Percentiles rank a stretch among this genome's conserved stretches.
Evolutionary conservation across 2,113 vertebrate species (phyloP).

Genomic region (Isurus oxyrinchus): DNA sequence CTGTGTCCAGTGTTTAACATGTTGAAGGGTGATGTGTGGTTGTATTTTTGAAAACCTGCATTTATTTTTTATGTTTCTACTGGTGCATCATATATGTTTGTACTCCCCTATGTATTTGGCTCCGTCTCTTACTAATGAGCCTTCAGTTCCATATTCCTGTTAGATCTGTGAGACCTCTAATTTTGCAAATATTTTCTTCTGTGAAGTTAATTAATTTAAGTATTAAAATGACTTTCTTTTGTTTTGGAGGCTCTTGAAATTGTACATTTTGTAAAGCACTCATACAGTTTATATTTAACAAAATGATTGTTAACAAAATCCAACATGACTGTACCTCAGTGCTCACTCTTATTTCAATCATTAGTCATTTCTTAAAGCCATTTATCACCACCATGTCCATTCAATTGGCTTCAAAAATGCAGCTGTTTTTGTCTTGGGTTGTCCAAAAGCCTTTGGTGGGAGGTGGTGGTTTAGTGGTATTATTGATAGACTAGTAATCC

Average conservation of each 20-base stretch:
- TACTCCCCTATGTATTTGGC: neutral
- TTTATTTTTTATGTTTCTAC: neutral
- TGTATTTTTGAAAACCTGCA: neutral
- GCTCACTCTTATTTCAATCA: constrained; percentile 6
- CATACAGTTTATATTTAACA: neutral
- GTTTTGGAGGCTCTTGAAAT: neutral
- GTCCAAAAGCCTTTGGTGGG: neutral
- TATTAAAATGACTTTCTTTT: neutral
- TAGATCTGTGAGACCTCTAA: neutral
- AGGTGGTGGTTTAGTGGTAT: too few species aligned
- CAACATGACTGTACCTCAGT: too few species aligned
- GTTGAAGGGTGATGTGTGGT: neutral
- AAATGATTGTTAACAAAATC: neutral
- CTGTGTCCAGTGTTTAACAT: neutral
- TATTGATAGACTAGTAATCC: too few species aligned
- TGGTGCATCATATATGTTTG: neutral
- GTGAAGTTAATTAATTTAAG: constrained; percentile 1
- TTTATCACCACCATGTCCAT: neutral
- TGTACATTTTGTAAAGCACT: neutral
- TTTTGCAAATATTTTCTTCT: constrained; percentile 27
- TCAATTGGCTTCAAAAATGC: neutral
- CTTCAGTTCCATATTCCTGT: constrained; percentile 7
- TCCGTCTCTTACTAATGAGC: neutral
- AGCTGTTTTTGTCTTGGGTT: neutral
- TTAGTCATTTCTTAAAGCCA: neutral